phyloP scores from a whole-genome alignment of 2,797 vertebrate species.

The Sphaeramia orbicularis region DNA sequence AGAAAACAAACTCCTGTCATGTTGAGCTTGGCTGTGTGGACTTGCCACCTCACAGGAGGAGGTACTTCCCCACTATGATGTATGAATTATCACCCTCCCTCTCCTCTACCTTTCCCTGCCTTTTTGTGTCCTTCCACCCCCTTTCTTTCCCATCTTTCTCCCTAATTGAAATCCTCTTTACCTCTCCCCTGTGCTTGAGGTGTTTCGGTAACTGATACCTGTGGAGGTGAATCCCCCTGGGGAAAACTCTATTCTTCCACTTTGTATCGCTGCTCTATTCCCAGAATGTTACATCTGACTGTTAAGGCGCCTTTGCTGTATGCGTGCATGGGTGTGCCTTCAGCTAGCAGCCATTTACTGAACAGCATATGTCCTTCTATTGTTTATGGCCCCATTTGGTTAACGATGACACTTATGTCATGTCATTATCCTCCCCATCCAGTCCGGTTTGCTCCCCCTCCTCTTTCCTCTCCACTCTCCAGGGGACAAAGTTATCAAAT shows the following conservation, averaged over 20 bases:
- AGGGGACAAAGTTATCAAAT: slow-evolving; percentile 70
- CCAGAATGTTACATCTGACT: slow-evolving; percentile 67
- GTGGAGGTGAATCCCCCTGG: slow-evolving; percentile 45
- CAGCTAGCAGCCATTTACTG: slow-evolving; percentile 68
- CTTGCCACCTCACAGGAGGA: slow-evolving; percentile 57
- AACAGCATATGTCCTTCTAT: slow-evolving; percentile 77
- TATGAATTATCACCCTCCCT: slow-evolving; percentile 51
- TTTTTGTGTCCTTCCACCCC: slow-evolving; percentile 33
- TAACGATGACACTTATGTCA: slow-evolving; percentile 79
- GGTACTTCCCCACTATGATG: slow-evolving; percentile 47
- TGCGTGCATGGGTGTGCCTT: slow-evolving; percentile 71
- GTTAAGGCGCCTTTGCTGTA: slow-evolving; percentile 56
- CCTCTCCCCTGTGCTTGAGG: slow-evolving; percentile 51
- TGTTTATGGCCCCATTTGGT: slow-evolving; percentile 80
- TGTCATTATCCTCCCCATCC: slow-evolving; percentile 71
- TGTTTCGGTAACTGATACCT: slow-evolving; percentile 78
- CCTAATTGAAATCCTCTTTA: slow-evolving; percentile 74
- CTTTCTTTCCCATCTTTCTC: slow-evolving; percentile 44
- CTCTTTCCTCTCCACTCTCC: slow-evolving; percentile 56
- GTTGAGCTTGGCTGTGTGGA: slow-evolving; percentile 48
- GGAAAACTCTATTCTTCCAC: slow-evolving; percentile 70
- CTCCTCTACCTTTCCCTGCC: slow-evolving; percentile 38
- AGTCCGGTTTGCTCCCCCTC: slow-evolving; percentile 31
- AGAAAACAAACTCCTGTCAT: slow-evolving; percentile 78
- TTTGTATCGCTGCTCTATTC: slow-evolving; percentile 59